A percentile compares a stretch with the other conserved stretches of the same genome.
Conservation (phyloP, 2,797 vertebrate genomes). For the Menidia menidia region DNA sequence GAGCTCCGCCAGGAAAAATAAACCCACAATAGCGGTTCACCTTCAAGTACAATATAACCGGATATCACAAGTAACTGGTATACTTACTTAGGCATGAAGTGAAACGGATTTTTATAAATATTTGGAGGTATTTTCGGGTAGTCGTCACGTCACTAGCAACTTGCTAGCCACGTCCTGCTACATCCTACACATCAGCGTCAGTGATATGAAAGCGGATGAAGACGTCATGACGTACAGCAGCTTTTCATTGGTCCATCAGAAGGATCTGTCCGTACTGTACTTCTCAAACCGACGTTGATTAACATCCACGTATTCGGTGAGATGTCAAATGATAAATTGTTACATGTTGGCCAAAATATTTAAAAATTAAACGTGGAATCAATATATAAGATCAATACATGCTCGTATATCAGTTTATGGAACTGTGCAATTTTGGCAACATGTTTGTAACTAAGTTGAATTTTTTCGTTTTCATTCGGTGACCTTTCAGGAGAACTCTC, state of each 20-base stretch:
- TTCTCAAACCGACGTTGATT: too few relatives aligned
- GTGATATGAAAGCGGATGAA: background rate
- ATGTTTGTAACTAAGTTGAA: background rate
- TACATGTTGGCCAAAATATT: background rate
- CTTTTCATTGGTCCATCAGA: conserved; percentile 6
- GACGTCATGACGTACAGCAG: conserved; percentile 58
- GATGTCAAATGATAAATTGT: too few relatives aligned
- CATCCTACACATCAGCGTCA: conserved; percentile 67
- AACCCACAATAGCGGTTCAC: background rate
- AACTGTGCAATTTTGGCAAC: background rate
- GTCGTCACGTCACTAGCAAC: conserved; percentile 53
- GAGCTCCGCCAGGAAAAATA: conserved; percentile 29
- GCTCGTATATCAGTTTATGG: background rate
- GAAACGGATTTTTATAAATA: conserved; percentile 16
- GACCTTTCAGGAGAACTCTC: background rate
- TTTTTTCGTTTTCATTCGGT: background rate
- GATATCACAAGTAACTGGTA: background rate
- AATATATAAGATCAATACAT: background rate
- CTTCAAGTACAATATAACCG: background rate
- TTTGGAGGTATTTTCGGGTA: conserved; percentile 45
- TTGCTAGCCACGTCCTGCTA: conserved; percentile 75
- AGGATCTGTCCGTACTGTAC: too few relatives aligned
- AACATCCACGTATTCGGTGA: background rate
- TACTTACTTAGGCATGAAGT: conserved; percentile 57
- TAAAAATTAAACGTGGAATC: background rate